Base-by-base conservation (phyloP, 2,888 invertebrate species). In the Agriopis leucophaearia region DNA sequence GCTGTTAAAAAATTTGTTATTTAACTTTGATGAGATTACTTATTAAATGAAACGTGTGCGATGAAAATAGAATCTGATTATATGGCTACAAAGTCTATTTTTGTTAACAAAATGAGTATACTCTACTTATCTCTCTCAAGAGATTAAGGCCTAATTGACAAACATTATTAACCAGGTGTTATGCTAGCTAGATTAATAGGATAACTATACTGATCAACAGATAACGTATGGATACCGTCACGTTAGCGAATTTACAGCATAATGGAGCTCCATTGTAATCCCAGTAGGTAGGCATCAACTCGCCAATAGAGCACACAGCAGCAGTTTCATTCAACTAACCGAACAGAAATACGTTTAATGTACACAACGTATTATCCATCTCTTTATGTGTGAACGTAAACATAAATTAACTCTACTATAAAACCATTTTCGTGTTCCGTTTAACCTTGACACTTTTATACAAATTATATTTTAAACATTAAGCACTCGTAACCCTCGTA, bases 391-490 rank as follows among this genome's bases (percentile, higher is more conserved):
- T 68, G 60, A 57, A 68, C 62, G 57, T 66, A 70, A 71, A 75
- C 63, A 70, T 51, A 71, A 73, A 63, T 70, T 67, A 60, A 50
- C 50, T 65, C 73, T 68, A 70, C 69, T 72, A 71, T 77, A 74
- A 79, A 78, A 78, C 71, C 70, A 73, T 66, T 79, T 80, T 79
- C 82, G 81, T 87, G 83, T 78, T 75, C 64, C 59, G 70, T 71
- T 67, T 78, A 79, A 80, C 85, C 85, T 87, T 87, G 86, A 82
- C 81, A 79, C 79, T 82, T 83, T 79, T 77, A 80, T 79, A 73
- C 77, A 80, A 27, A 83, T 81, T 81, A 80, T 74, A 80, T 82
- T 85, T 79, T 82, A 82, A 79, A 83, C 78, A 81, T 80, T 70
- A 80, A 75, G 76, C 77, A 78, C 77, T 76, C 66, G 71, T 79